Evolutionary conservation across 2,797 vertebrate species (phyloP), one percentile per base, ranked within the genome.

Genomic region (Ceyx erithaca): DNA sequence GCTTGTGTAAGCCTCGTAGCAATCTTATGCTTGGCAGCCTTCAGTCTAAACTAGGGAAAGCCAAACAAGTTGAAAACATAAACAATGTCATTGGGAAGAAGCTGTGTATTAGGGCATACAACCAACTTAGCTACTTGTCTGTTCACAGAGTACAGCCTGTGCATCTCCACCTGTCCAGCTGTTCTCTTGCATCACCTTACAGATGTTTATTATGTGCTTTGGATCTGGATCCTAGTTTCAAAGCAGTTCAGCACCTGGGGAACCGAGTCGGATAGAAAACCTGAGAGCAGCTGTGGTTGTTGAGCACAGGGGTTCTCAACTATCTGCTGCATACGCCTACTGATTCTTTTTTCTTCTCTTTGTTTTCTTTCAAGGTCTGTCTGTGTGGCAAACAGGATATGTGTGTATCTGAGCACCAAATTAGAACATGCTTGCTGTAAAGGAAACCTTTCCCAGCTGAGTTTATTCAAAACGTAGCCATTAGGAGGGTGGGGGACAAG

Each of bases 391-490:
- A 90, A 92, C 90, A 89, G 92, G 86, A 85, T 90, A 52, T 13
- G 43, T 83, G 66, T 81, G 33, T 76, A 76, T 92, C 77, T 88
- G 64, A 92, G 48, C 43, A 72, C 51, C 23, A 43, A 72, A 85
- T 69, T 52, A 90, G 81, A 93, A 59, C 11, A 4, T 40, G 25
- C 43, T 92, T 84, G 61, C 61, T 52, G n/a, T 66, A 89, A 80
- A 96, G 84, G 81, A 95, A 94, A 43, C 55, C 31, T 89, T 93
- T 89, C 79, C 30, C 57, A 69, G 46, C 58, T 80, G 69, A 63
- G 66, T 93, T 87, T 80, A 71, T 87, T 89, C 82, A 80, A 73
- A 62, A 30, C 0, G 0, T 51, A 91, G n/a, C 58, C 21, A 14
- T 54, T 54, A 28, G 67, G 54, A 54, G 26, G 46, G 16, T 46